phyloP scores from a whole-genome alignment of 2,888 invertebrate genomes.

The Pyralis farinalis region DNA sequence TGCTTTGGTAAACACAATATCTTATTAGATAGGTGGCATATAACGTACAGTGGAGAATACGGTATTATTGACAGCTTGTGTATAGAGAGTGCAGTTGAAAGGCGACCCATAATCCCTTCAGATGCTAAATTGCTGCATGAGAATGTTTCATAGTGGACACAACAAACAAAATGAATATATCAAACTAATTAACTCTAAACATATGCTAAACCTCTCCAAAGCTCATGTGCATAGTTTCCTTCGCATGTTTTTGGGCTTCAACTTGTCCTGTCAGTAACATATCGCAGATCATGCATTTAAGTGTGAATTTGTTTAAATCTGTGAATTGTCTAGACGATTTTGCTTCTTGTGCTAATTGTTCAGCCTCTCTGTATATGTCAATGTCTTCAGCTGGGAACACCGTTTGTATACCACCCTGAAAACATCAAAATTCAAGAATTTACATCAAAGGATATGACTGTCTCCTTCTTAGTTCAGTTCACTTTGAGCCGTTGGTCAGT shows the following conservation, averaged over 20 bases:
- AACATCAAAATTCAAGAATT: no score
- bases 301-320: conserved; percentile 91
- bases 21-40: no score
- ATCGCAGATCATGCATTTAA: conserved; percentile 92
- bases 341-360: conserved; percentile 92
- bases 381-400: conserved; percentile 90
- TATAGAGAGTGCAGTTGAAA: no score
- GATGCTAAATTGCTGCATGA: neutral
- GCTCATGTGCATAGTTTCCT: conserved; percentile 89
- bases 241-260: conserved; percentile 93
- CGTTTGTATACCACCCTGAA: conserved; percentile 88
- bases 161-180: conserved; percentile 1
- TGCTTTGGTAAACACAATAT: no score
- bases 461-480: no score
- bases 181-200: conserved; percentile 4
- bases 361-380: conserved; percentile 88
- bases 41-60: no score
- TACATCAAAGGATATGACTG: no score
- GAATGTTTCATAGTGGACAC: neutral
- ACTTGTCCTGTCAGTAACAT: conserved; percentile 87
- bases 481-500: no score
- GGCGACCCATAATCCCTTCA: no score
- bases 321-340: conserved; percentile 95
- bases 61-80: no score
- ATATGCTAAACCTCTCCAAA: conserved; percentile 87